Percentiles rank a stretch among this genome's conserved stretches.
Evolutionary conservation across 2,797 vertebrate genomes (phyloP).

Genomic region (Avahi laniger): DNA sequence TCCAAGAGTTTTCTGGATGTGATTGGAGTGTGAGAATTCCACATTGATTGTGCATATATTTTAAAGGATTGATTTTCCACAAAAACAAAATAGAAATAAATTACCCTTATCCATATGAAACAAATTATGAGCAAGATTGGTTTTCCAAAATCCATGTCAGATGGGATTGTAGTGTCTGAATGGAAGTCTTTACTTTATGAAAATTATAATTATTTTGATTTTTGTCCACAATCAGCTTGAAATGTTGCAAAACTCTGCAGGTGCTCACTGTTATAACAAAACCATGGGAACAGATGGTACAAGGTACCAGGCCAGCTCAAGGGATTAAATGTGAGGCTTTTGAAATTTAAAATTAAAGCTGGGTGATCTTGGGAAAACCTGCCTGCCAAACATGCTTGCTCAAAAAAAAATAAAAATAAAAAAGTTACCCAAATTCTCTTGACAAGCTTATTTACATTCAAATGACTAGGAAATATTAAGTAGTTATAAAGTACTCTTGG

Average conservation of each 20-base stretch:
- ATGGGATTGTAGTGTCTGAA: slow-evolving; percentile 79
- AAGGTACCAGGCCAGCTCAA: slow-evolving; percentile 88
- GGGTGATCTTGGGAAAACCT: slow-evolving; percentile 85
- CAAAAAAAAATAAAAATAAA: slow-evolving; percentile 76
- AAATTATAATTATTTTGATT: slow-evolving; percentile 89
- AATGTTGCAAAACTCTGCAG: slow-evolving; percentile 90
- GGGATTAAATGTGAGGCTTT: slow-evolving; percentile 89
- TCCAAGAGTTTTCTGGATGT: background rate
- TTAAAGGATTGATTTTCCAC: slow-evolving; percentile 58
- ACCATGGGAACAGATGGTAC: slow-evolving; percentile 88
- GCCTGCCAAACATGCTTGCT: slow-evolving; percentile 84
- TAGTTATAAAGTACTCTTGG: slow-evolving; percentile 83
- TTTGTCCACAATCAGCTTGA: slow-evolving; percentile 87
- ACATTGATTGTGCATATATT: slow-evolving; percentile 53
- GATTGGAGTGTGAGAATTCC: slow-evolving; percentile 67
- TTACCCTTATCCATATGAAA: slow-evolving; percentile 45
- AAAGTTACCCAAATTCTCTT: slow-evolving; percentile 84
- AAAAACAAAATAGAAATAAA: slow-evolving; percentile 72
- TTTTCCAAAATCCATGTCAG: slow-evolving; percentile 72
- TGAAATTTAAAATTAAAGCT: slow-evolving; percentile 90
- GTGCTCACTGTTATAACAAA: slow-evolving; percentile 88
- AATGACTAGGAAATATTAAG: slow-evolving; percentile 82
- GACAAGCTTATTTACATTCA: slow-evolving; percentile 85
- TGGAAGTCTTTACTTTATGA: slow-evolving; percentile 81
- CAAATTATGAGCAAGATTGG: slow-evolving; percentile 23